phyloP scores from a whole-genome alignment of 2,888 invertebrate species.

The Euzophera pinguis region DNA sequence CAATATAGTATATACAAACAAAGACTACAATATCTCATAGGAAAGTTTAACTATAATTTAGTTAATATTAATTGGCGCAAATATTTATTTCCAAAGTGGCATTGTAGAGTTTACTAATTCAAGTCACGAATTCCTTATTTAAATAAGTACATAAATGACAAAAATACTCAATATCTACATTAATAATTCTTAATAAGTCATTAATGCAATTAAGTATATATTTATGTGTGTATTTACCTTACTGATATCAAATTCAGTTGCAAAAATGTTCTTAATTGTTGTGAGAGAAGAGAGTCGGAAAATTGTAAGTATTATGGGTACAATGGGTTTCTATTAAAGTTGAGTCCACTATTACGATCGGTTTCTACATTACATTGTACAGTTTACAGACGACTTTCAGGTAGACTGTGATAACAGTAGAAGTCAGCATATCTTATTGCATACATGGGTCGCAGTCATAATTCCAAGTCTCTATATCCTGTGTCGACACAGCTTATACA shows the following conservation, averaged over 20 bases:
- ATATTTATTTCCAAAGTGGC: not conserved
- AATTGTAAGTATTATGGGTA: not conserved
- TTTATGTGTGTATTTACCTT: not conserved
- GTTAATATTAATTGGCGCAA: conserved; percentile 34
- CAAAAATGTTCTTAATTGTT: not conserved
- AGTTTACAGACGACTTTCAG: too few relatives aligned
- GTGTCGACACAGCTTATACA: not conserved
- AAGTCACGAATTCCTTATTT: not conserved
- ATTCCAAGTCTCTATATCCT: too few relatives aligned
- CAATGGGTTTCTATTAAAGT: not conserved
- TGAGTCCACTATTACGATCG: too few relatives aligned
- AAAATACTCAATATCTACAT: not conserved
- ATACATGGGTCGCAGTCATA: too few relatives aligned
- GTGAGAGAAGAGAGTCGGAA: not conserved
- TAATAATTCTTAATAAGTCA: not conserved
- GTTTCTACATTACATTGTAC: too few relatives aligned
- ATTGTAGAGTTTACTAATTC: not conserved
- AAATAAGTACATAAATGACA: not conserved
- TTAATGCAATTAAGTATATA: not conserved
- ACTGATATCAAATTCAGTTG: not conserved
- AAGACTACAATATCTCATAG: conserved; percentile 50
- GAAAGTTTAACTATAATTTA: conserved; percentile 51
- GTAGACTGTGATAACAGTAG: too few relatives aligned
- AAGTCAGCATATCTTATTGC: too few relatives aligned
- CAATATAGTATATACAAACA: conserved; percentile 59